These are phyloP conservation scores for Spinus olivaceus DNA, from an alignment of 2,797 vertebrate species.

Conservation along the genomic window DNA sequence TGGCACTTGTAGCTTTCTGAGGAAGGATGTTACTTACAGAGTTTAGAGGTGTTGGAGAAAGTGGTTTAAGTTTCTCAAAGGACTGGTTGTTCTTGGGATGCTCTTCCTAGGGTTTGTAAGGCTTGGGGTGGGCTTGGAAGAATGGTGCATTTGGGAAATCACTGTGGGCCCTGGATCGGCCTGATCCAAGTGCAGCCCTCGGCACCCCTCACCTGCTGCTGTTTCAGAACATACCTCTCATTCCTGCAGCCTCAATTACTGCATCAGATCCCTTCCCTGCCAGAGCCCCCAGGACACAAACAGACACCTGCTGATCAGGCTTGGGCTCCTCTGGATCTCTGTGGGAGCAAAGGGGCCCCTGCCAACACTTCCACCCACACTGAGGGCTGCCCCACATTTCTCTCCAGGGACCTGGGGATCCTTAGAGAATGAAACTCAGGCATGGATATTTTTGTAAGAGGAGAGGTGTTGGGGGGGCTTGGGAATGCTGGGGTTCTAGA, in stretches of 20 bases:
- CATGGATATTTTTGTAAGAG: neutral
- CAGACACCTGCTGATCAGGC: neutral
- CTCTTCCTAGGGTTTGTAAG: neutral
- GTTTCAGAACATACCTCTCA: constrained; percentile 9
- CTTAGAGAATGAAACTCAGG: neutral
- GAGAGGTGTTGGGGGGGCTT: neutral
- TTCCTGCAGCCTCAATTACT: constrained; percentile 39
- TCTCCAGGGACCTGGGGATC: neutral
- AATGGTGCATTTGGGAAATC: neutral
- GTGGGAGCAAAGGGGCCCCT: neutral
- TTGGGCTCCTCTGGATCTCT: neutral
- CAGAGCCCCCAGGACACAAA: constrained; percentile 22
- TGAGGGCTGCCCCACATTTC: neutral
- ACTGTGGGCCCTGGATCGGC: neutral
- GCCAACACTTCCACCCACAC: rapidly evolving
- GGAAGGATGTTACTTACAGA: constrained; percentile 43
- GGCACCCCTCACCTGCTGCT: rapidly evolving
- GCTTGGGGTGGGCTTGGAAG: neutral
- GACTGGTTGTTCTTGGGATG: constrained; percentile 35
- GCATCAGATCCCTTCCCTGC: neutral
- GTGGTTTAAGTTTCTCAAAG: constrained; percentile 53
- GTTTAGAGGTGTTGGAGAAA: constrained; percentile 60
- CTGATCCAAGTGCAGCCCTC: neutral
- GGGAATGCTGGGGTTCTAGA: neutral
- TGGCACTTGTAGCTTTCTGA: constrained; percentile 17